Evolutionary conservation across 2,113 vertebrate genomes (phyloP).

Genomic region (Elanoides forficatus): DNA sequence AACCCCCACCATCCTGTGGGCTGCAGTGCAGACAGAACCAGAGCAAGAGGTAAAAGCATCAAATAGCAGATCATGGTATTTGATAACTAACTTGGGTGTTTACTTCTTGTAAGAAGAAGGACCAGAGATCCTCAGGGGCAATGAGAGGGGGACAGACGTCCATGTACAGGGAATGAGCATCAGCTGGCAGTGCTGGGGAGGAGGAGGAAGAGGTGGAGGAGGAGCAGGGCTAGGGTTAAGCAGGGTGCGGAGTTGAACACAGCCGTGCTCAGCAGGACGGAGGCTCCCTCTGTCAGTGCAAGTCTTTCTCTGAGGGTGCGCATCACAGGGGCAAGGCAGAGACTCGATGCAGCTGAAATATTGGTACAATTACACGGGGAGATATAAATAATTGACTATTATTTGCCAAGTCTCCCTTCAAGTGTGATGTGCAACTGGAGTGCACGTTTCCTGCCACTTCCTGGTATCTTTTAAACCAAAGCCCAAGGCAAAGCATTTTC

Average conservation of each 20-base stretch:
- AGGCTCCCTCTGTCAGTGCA: background rate
- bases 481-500: background rate
- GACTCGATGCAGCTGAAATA: background rate
- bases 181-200: background rate
- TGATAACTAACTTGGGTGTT: background rate
- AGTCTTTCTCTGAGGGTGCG: background rate
- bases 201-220: background rate
- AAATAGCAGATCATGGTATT: background rate
- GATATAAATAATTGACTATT: background rate
- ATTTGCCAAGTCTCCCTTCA: background rate
- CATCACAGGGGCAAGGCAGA: background rate
- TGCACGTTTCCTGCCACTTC: background rate
- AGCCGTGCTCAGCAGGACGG: fast-evolving
- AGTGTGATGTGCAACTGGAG: background rate
- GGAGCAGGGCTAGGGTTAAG: background rate
- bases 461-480: background rate
- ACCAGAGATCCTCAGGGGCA: background rate
- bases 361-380: background rate
- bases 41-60: background rate
- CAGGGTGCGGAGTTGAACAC: background rate
- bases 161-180: background rate
- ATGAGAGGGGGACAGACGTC: background rate
- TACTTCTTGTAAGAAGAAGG: background rate
- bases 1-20: background rate
- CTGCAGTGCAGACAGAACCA: background rate